Conservation (phyloP, 2,888 invertebrate species). For the Eupithecia vulgata region DNA sequence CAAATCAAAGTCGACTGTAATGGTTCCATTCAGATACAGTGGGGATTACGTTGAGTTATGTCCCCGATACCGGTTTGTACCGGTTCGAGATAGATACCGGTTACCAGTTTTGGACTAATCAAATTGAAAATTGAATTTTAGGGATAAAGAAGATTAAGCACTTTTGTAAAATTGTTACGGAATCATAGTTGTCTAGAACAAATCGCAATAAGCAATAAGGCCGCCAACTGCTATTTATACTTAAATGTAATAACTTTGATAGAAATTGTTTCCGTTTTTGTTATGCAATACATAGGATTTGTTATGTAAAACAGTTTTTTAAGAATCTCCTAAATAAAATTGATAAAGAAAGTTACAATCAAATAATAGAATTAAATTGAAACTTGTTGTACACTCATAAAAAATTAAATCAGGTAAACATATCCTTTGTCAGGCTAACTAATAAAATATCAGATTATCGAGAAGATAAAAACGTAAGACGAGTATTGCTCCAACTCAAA, state of each 20-base stretch:
- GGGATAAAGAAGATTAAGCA: background rate
- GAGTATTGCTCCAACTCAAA: too few relatives aligned
- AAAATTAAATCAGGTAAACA: too few relatives aligned
- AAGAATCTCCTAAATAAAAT: too few relatives aligned
- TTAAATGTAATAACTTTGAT: background rate
- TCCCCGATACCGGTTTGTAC: constrained; percentile 15
- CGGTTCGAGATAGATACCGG: constrained; percentile 5
- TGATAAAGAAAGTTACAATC: too few relatives aligned
- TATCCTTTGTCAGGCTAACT: too few relatives aligned
- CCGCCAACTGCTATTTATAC: background rate
- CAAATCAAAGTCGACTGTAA: constrained; percentile 50
- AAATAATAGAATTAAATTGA: too few relatives aligned
- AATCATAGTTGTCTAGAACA: background rate
- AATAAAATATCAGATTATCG: too few relatives aligned
- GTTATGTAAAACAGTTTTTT: too few relatives aligned
- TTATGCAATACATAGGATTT: too few relatives aligned
- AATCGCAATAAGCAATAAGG: background rate
- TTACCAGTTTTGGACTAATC: background rate
- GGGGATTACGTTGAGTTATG: constrained; percentile 22
- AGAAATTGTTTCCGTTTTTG: background rate
- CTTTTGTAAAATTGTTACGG: background rate
- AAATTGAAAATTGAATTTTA: background rate
- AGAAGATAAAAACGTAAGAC: too few relatives aligned
- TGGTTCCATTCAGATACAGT: constrained; percentile 43
- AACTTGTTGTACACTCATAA: too few relatives aligned